These are phyloP conservation scores for Nebria brevicollis DNA, from an alignment of 2,888 invertebrate species.

Conservation along the genomic window DNA sequence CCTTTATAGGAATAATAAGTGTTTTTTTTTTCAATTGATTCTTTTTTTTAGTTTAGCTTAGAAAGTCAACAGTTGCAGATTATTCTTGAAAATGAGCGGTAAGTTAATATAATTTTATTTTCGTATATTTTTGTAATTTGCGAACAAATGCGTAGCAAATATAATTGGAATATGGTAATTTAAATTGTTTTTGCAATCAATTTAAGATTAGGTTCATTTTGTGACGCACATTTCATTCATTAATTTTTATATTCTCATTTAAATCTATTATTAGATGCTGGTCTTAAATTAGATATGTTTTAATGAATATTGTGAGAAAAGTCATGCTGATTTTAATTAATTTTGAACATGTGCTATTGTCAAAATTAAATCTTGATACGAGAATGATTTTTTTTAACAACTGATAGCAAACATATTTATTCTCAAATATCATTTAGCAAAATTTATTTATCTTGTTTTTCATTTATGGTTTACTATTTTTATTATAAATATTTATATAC, in stretches of 20 bases:
- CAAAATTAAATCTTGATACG: not conserved
- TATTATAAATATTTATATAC: too few relatives aligned
- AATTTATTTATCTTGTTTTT: too few relatives aligned
- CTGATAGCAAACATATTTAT: not conserved
- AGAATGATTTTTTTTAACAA: not conserved
- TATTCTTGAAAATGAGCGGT: not conserved
- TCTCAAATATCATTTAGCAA: not conserved
- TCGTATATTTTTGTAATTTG: not conserved
- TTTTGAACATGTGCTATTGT: not conserved
- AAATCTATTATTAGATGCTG: not conserved
- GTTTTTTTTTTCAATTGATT: not conserved
- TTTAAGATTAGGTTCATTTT: not conserved
- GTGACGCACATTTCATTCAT: not conserved
- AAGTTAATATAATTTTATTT: not conserved
- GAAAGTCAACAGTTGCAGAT: not conserved
- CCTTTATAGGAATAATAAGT: not conserved
- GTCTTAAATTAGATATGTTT: conserved; percentile 1
- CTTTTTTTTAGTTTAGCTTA: too few relatives aligned
- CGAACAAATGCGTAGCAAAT: not conserved
- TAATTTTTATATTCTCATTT: not conserved
- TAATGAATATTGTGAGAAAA: not conserved
- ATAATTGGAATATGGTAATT: not conserved
- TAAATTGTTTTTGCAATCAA: not conserved
- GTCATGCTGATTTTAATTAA: not conserved
- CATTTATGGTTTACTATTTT: too few relatives aligned